Percentiles rank a stretch among this genome's conserved stretches.
These are phyloP conservation scores for Calypte anna DNA, from an alignment of 2,113 vertebrate species.

Conservation along the genomic window DNA sequence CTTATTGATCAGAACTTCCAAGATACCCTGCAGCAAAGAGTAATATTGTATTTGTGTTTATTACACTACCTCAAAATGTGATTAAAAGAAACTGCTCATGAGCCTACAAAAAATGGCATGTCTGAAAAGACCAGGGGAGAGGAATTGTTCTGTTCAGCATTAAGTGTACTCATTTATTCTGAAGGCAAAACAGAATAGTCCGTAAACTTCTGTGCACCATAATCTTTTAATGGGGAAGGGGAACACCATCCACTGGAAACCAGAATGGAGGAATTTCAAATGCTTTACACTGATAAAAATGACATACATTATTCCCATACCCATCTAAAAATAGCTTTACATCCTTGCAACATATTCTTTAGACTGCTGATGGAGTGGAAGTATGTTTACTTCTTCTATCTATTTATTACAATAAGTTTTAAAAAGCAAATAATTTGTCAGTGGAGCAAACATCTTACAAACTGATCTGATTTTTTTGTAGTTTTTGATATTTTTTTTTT, in stretches of 20 bases:
- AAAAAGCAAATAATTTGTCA: not conserved
- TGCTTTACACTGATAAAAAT: not conserved
- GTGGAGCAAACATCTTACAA: not conserved
- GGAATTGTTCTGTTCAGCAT: not conserved
- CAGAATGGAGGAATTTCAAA: not conserved
- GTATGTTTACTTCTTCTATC: not conserved
- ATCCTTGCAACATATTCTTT: not conserved
- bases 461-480: not conserved
- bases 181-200: not conserved
- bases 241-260: not conserved
- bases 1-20: constrained; percentile 58
- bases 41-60: constrained; percentile 35
- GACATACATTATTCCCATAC: not conserved
- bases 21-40: constrained; percentile 26
- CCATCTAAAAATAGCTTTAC: not conserved
- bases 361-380: not conserved
- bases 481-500: not conserved
- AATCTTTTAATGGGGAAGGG: not conserved
- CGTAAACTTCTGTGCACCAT: not conserved
- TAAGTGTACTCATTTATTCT: not conserved
- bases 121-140: constrained; percentile 14
- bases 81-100: constrained; percentile 18
- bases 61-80: constrained; percentile 17
- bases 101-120: not conserved
- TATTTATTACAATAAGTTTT: not conserved